Base-by-base conservation (phyloP, 2,113 vertebrate species). In the Pterocles gutturalis region DNA sequence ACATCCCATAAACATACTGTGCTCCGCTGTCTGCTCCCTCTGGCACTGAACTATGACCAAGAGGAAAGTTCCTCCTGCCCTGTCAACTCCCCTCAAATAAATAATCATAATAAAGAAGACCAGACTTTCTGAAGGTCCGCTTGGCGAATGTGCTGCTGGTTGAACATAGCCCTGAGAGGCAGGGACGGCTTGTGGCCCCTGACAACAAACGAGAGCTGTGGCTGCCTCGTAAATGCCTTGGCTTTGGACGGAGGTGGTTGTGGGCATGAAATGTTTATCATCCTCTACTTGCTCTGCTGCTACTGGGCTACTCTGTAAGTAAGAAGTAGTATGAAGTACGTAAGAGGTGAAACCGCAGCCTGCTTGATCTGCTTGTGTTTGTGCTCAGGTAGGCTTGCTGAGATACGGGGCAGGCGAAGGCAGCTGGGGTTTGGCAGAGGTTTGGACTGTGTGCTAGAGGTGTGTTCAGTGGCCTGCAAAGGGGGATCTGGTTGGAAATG, bases 21-120 rank as follows among this genome's bases (percentile, higher is more conserved):
- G 36, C 29, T 96, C 66, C 54, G 28, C 60, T 0, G 13, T 81
- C 66, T 92, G 93, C 67, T 95, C 72, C 87, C 90, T 85, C 95
- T 67, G 85, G 76, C 92, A 75, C 77, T 93, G 93, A 97, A 67
- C 94, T 95, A 14, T 90, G 92, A 79, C 95, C 80, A 57, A 73
- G 66, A 75, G 66, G 80, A 87, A 92, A 72, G 93, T 93, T 95
- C 57, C 28, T 84, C 60, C 93, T 83, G 75, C 85, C 53, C 79
- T 82, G 46, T 71, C 71, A 85, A 34, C 41, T 80, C 90, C 87
- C 49, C 22, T 89, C 79, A 85, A 89, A 95, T 97, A 97, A 97
- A 97, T 97, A 97, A 96, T 87, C 53, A 18, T 80, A 55, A 71
- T 93, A 85, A 93, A 84, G 81, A 67, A 75, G 64, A 34, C 33